Evolutionary conservation across 2,888 invertebrate species (phyloP), one percentile per base, ranked within the genome.

Genomic region (Agonopterix heracliana): DNA sequence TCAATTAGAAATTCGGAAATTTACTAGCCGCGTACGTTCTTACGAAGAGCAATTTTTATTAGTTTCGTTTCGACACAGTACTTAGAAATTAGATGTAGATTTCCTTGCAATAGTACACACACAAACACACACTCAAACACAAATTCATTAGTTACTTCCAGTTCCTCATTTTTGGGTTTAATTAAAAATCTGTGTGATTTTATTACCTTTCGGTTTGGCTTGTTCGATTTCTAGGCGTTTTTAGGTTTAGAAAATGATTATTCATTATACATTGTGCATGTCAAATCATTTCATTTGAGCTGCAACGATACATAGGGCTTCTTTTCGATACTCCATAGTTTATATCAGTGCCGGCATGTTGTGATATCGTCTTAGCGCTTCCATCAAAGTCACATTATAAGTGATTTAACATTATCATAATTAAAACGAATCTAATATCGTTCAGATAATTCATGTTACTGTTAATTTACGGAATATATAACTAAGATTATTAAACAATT

Each of bases 351-450:
- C 14, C 41, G 36, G 49, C 49, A 49, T 49, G 49, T 17, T 45
- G 49, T 49, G 49, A 14, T 41, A 17, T 45, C 41, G 13, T 45
- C 7, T 34, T 44, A 34, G 34, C 12, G 48, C 48, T 48, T 44
- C 38, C 10, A 26, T 11, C 14, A 45, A 45, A 45, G 36, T 49
- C 42, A 42, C 45, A 17, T 11, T 14, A 35, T 45, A 45, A 42
- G 45, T 49, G 49, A 35, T 35, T 14, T 40, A 34, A 3, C n/a
- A 40, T 26, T 26, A 34, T 41, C 44, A 45, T 38, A 38, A 38
- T 38, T n/a, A 26, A 12, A 14, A 17, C 13, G 2, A 42, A 35
- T 14, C n/a, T 5, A 5, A 9, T 8, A 43, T 40, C 11, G 11
- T 44, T 10, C 34, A 34, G 14, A 9, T 12, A 14, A 14, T 40